A percentile compares a stretch with the other conserved stretches of the same genome.
phyloP scores from a whole-genome alignment of 2,113 vertebrate genomes.

The Junco hyemalis region DNA sequence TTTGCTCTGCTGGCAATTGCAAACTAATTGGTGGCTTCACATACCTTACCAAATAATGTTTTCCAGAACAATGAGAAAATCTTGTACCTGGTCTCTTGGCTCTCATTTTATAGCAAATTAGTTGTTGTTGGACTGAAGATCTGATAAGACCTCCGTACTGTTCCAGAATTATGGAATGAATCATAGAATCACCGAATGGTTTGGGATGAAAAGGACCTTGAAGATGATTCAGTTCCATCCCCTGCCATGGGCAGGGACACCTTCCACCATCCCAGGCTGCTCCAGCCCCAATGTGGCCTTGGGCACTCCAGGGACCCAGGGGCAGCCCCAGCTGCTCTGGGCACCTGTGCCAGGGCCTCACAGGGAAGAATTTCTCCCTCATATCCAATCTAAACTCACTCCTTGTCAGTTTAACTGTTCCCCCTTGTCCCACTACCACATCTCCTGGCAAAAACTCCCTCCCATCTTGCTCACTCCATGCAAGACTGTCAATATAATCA shows the following conservation, averaged over 20 bases:
- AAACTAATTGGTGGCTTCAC: not conserved
- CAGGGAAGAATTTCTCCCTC: not conserved
- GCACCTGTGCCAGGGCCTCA: not conserved
- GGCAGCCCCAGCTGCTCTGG: not conserved
- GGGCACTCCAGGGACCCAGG: not conserved
- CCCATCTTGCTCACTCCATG: not conserved
- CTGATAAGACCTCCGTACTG: not conserved
- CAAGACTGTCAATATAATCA: not conserved
- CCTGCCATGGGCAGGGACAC: not conserved
- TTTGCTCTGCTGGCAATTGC: not conserved
- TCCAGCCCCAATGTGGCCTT: rapidly evolving
- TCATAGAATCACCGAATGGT: not conserved
- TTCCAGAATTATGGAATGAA: not conserved
- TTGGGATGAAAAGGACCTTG: not conserved
- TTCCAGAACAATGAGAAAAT: not conserved
- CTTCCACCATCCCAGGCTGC: rapidly evolving
- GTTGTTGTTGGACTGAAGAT: not conserved
- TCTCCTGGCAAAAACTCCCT: not conserved
- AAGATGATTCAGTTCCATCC: no score
- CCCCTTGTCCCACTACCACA: not conserved
- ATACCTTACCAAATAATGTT: not conserved
- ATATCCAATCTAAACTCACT: not conserved
- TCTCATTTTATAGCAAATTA: not conserved
- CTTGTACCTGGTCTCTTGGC: not conserved
- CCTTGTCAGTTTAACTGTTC: not conserved